Evolutionary conservation across 2,113 vertebrate genomes (phyloP), one percentile per base, ranked within the genome.

Genomic region (Dendropsophus ebraccatus): DNA sequence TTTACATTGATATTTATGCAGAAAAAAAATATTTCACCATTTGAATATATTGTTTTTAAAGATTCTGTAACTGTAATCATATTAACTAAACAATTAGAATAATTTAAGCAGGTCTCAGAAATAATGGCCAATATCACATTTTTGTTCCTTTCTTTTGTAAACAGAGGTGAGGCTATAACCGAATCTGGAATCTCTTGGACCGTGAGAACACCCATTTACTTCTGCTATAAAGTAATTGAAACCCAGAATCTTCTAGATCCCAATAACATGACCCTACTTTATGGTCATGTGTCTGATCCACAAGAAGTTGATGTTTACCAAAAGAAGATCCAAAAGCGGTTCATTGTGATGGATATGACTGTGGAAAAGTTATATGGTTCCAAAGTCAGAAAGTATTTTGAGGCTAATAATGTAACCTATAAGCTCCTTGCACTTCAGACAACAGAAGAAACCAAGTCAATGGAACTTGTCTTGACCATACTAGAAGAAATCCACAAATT

Each of bases 361-460:
- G 95, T 96, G 0, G 91, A 94, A 28, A 83, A 93, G 87, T 91
- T 95, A 58, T 96, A 96, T 0, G 94, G 94, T 60, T 45, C 90
- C 56, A 87, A 89, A 88, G 90, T 95, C 49, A 87, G 89, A 10
- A 74, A 90, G 2, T 96, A 96, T 90, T 91, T 96, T 0, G 88
- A 94, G 52, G 74, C 91, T 75, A 92, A 94, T 25, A 89, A 94
- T 0, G 94, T 95, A 50, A 74, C 91, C 21, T 92, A 92, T 90
- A 94, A 92, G 88, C 92, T 96, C 82, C 90, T 96, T 0, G 75
- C 95, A 32, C 88, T 96, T 73, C 92, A 94, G 0, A 95, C 95
- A 82, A 95, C 93, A 0, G 94, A 96, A 81, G 95, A 96, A 89
- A 96, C 94, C 0, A 96, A 96, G 90, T 95, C 95, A 74, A 96